phyloP scores from a whole-genome alignment of 1,140 invertebrate genomes.

The Drosophila lowei region DNA sequence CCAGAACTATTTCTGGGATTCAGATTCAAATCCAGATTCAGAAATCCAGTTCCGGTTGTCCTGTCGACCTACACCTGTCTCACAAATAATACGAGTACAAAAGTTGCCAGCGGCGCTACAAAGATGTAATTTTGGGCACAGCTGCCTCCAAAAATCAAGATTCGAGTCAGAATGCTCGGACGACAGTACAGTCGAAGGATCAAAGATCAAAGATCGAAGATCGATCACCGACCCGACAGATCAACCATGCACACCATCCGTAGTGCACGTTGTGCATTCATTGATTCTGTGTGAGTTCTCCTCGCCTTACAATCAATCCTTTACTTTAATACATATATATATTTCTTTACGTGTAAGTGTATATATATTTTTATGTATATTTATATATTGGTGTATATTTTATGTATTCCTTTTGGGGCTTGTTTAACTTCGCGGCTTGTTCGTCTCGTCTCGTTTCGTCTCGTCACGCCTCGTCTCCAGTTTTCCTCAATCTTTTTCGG shows the following conservation, averaged over 20 bases:
- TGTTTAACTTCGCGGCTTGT: slow-evolving; percentile 41
- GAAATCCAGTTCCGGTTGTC: slow-evolving; percentile 7
- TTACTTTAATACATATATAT: slow-evolving; percentile 50
- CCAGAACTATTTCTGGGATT: slow-evolving; percentile 3
- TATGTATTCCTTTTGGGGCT: slow-evolving; percentile 61
- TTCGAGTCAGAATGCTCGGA: slow-evolving; percentile 20
- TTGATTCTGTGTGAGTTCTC: slow-evolving; percentile 19
- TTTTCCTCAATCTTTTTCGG: slow-evolving; percentile 27
- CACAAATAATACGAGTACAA: slow-evolving; percentile 41
- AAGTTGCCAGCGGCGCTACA: slow-evolving; percentile 26
- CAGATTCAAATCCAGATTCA: not conserved
- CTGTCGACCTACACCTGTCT: slow-evolving; percentile 7
- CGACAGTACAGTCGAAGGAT: slow-evolving; percentile 54
- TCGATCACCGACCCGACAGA: slow-evolving; percentile 5
- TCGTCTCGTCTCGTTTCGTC: not conserved
- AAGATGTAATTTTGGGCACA: slow-evolving; percentile 14
- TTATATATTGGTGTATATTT: slow-evolving; percentile 81
- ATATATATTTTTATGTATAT: slow-evolving; percentile 68
- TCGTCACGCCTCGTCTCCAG: not conserved
- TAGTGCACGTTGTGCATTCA: too few relatives aligned
- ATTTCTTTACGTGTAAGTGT: slow-evolving; percentile 49
- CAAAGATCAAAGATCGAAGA: slow-evolving; percentile 12
- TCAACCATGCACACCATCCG: too few relatives aligned
- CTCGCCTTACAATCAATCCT: slow-evolving; percentile 45
- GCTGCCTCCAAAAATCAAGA: slow-evolving; percentile 21